Base-by-base conservation (phyloP, 1,140 invertebrate species). In the Dysdera silvatica region DNA sequence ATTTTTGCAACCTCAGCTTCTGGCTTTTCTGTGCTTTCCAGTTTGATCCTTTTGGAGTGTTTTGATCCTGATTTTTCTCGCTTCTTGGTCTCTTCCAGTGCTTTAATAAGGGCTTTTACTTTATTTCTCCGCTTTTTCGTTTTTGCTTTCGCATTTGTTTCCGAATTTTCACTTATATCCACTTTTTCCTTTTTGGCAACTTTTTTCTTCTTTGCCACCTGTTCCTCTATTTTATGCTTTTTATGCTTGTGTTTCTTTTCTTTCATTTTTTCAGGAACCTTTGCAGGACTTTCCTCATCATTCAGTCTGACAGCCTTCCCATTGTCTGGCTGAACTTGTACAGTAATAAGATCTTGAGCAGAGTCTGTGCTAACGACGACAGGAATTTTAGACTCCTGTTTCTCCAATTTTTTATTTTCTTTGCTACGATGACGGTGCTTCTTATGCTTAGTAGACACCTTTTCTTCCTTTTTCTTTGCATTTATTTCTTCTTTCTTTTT, bases 201-300 rank as follows among this genome's bases (percentile, higher is more conserved):
- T 54, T 70, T 71, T 37, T 71, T 78, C 64, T 74, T 74, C 68
- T 74, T 75, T 66, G 74, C 71, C 57, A 69, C 57, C 43, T 72
- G 70, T 33, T 71, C 68, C 41, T 68, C 59, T 20, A 66, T 59
- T 48, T 66, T 71, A 43, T 72, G 70, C 51, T 71, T 73, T 32
- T 70, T 72, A 40, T 72, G 70, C 24, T 71, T 69, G 35, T 71
- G 72, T 12, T 67, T 49, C 20, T 59, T 66, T 56, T 61, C 57
- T 60, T 69, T 70, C 3, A 35, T n/a, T 31, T 56, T 63, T 49
- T 56, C 74, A 84, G 77, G 87, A 91, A 74, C 72, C 51, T 63
- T 48, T 91, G 41, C 85, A 89, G 70, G 48, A 31, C 3, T 18
- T 29, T 58, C 55, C 2, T 29, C 0, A 5, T 8, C 18, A n/a